A percentile compares a stretch with the other conserved stretches of the same genome.
Conservation (phyloP, 2,888 invertebrate species). For the Druceiella hillmani region DNA sequence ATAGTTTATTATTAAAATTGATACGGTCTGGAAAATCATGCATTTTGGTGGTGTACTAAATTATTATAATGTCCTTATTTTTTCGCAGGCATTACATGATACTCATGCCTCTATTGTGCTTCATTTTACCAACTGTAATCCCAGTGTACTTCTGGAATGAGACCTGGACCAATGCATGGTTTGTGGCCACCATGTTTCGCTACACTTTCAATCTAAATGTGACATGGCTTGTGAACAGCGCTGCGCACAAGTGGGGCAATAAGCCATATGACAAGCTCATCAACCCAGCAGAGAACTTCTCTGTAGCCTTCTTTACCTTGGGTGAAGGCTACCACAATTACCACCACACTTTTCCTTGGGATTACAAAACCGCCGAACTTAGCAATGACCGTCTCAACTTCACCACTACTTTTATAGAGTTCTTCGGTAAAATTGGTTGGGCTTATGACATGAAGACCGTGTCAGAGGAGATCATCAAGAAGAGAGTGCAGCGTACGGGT, state of each 20-base stretch:
- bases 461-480: slow-evolving; percentile 61
- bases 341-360: slow-evolving; percentile 83
- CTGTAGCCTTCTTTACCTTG: slow-evolving; percentile 61
- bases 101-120: slow-evolving; percentile 69
- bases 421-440: slow-evolving; percentile 78
- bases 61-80: no score
- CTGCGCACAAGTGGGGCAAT: slow-evolving; percentile 76
- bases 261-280: slow-evolving; percentile 71
- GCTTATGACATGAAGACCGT: slow-evolving; percentile 84
- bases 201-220: slow-evolving; percentile 77
- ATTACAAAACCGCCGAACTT: slow-evolving; percentile 77
- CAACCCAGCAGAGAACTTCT: slow-evolving; percentile 65
- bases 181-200: slow-evolving; percentile 66
- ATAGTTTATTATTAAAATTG: no score
- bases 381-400: slow-evolving; percentile 68
- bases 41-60: no score
- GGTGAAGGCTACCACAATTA: slow-evolving; percentile 88
- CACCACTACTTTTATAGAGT: slow-evolving; percentile 72
- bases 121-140: slow-evolving; percentile 67
- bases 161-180: slow-evolving; percentile 58
- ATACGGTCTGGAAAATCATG: no score
- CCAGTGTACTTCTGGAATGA: slow-evolving; percentile 80
- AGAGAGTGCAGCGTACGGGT: slow-evolving; percentile 66
- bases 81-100: slow-evolving; percentile 63
- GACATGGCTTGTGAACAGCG: slow-evolving; percentile 89